Percentiles rank a stretch among this genome's conserved stretches.
These are phyloP conservation scores for Lamprotornis superbus DNA, from an alignment of 2,113 vertebrate species.

Conservation along the genomic window DNA sequence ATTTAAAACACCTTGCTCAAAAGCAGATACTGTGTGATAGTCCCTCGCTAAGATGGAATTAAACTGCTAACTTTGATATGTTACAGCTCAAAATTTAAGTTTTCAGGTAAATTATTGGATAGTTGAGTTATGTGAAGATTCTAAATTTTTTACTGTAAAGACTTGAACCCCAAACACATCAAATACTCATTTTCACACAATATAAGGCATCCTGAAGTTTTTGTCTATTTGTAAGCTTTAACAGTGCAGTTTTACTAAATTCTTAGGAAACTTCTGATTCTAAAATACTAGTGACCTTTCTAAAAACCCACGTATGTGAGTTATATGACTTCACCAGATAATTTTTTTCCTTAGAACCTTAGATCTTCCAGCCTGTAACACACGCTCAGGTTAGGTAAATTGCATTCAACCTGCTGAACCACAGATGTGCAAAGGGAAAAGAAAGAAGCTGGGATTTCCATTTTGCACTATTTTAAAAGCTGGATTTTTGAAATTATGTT, in stretches of 20 bases:
- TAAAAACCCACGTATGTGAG: not conserved
- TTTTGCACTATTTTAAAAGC: not conserved
- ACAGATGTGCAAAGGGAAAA: not conserved
- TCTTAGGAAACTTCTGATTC: not conserved
- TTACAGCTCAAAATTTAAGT: not conserved
- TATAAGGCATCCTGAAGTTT: not conserved
- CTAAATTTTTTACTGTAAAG: not conserved
- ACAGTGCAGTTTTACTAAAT: not conserved
- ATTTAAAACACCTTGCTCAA: not conserved
- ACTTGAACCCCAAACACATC: not conserved
- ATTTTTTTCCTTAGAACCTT: not conserved
- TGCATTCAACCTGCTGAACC: not conserved
- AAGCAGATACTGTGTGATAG: not conserved
- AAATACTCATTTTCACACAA: not conserved
- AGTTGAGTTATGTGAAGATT: not conserved
- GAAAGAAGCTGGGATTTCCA: not conserved
- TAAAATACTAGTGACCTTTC: not conserved
- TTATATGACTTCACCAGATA: not conserved
- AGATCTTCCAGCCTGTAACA: accelerated
- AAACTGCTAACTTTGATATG: not conserved
- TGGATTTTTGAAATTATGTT: not conserved
- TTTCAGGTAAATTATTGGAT: not conserved
- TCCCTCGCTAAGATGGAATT: not conserved
- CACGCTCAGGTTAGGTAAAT: not conserved
- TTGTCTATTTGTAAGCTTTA: not conserved